Percentiles rank a stretch among this genome's conserved stretches.
These are phyloP conservation scores for Epinephelus awoara DNA, from an alignment of 2,797 vertebrate species.

Conservation along the genomic window DNA sequence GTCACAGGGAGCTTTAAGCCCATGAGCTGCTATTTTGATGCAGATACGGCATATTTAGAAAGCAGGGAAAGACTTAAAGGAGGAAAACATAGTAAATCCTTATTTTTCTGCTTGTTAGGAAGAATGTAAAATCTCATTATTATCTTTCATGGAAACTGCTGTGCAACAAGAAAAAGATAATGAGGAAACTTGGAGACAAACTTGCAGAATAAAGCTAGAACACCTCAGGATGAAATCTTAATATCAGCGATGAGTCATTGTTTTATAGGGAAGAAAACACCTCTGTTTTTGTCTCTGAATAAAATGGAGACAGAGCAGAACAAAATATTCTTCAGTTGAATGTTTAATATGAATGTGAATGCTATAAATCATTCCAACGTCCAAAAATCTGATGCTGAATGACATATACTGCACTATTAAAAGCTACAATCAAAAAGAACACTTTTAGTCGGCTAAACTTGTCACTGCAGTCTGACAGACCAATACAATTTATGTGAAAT, in stretches of 20 bases:
- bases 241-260: slow-evolving; percentile 45
- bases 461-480: slow-evolving; percentile 35
- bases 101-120: slow-evolving; percentile 30
- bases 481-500: slow-evolving; percentile 53
- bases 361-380: slow-evolving; percentile 38
- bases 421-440: slow-evolving; percentile 36
- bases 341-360: slow-evolving; percentile 25
- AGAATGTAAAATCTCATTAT: slow-evolving; percentile 43
- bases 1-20: slow-evolving; percentile 58
- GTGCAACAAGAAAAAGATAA: slow-evolving; percentile 45
- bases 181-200: slow-evolving; percentile 42
- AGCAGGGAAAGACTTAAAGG: slow-evolving; percentile 2
- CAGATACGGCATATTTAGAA: slow-evolving; percentile 46
- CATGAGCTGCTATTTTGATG: slow-evolving; percentile 50
- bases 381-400: slow-evolving; percentile 28
- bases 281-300: slow-evolving; percentile 30
- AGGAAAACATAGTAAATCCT: slow-evolving; percentile 16
- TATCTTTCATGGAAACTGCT: slow-evolving; percentile 32
- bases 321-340: slow-evolving; percentile 19
- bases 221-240: slow-evolving; percentile 27
- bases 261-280: slow-evolving; percentile 22
- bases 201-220: slow-evolving; percentile 13
- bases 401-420: slow-evolving; percentile 42
- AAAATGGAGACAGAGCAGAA: slow-evolving; percentile 34
- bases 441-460: slow-evolving; percentile 33